These are phyloP conservation scores for Dryobota labecula DNA, from an alignment of 2,888 invertebrate species.

Conservation along the genomic window DNA sequence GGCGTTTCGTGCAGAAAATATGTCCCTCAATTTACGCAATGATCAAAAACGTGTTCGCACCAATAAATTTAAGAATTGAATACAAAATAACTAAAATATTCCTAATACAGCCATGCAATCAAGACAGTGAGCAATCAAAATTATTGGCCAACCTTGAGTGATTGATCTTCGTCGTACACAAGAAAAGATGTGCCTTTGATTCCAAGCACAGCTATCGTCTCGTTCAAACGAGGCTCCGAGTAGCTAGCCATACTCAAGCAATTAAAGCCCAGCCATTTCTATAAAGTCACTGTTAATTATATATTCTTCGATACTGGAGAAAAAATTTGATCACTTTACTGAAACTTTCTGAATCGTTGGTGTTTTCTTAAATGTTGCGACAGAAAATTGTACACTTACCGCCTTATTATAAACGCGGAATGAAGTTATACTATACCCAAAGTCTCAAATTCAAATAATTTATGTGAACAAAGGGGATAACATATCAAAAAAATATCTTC, in stretches of 20 bases:
- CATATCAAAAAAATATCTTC: too few species aligned
- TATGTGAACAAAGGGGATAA: too few species aligned
- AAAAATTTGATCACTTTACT: neutral
- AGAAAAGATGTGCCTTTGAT: slow-evolving; percentile 2
- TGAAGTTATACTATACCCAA: too few species aligned
- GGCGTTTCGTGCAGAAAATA: neutral
- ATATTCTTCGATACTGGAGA: neutral
- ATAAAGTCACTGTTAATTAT: slow-evolving; percentile 8
- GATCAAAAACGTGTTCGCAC: neutral
- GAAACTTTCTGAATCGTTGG: neutral
- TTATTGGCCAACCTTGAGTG: neutral
- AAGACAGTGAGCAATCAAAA: slow-evolving; percentile 9
- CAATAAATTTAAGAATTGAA: neutral
- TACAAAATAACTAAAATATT: slow-evolving; percentile 1
- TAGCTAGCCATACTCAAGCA: slow-evolving; percentile 19
- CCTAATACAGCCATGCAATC: neutral
- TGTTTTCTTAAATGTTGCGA: neutral
- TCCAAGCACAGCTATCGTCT: neutral
- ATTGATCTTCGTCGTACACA: slow-evolving; percentile 3
- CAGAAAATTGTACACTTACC: neutral
- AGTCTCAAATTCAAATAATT: too few species aligned
- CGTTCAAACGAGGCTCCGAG: neutral
- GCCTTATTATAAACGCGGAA: too few species aligned
- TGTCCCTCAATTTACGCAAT: neutral
- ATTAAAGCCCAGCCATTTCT: slow-evolving; percentile 17